Percentiles rank a stretch among this genome's conserved stretches.
phyloP scores from a whole-genome alignment of 2,113 vertebrate genomes.

The Prolemur simus region DNA sequence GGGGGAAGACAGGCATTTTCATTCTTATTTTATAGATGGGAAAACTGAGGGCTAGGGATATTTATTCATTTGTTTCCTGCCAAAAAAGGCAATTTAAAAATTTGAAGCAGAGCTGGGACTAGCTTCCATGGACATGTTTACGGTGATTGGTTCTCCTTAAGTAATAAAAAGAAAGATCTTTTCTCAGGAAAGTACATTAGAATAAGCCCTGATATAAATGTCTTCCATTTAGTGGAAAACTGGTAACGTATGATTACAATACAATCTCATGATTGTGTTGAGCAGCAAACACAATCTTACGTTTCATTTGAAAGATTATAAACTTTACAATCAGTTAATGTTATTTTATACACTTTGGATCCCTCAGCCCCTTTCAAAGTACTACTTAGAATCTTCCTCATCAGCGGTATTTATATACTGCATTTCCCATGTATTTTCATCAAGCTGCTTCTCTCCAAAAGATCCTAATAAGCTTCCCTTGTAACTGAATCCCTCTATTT shows the following conservation, averaged over 20 bases:
- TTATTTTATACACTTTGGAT: not conserved
- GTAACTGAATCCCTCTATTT: slow-evolving; percentile 50
- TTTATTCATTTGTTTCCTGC: not conserved
- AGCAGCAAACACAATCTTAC: not conserved
- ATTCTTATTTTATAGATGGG: not conserved
- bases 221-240: not conserved
- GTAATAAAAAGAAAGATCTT: not conserved
- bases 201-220: not conserved
- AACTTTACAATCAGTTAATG: slow-evolving; percentile 28
- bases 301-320: slow-evolving; percentile 48
- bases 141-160: not conserved
- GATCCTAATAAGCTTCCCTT: slow-evolving; percentile 9
- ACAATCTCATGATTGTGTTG: not conserved
- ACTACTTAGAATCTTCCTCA: not conserved
- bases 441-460: not conserved
- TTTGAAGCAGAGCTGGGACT: not conserved
- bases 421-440: slow-evolving; percentile 42
- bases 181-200: not conserved
- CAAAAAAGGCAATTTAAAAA: not conserved
- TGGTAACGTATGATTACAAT: not conserved
- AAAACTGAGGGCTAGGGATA: not conserved
- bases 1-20: not conserved
- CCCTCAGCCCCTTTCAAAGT: not conserved
- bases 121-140: not conserved
- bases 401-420: not conserved